Percentiles rank a stretch among this genome's conserved stretches.
phyloP scores from a whole-genome alignment of 2,113 vertebrate genomes.

The Cephalopterus ornatus region DNA sequence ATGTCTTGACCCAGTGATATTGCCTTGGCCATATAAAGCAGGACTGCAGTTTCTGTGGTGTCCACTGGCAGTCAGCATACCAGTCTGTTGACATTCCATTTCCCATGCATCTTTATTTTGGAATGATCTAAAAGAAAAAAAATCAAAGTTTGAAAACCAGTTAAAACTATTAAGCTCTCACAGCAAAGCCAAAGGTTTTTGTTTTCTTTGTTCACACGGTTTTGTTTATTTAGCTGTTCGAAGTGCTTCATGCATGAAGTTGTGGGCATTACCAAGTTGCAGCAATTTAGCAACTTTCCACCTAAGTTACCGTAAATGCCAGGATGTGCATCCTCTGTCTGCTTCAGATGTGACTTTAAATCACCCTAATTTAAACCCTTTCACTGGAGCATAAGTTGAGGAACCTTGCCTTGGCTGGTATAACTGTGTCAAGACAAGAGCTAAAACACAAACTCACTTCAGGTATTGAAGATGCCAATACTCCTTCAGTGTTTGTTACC shows the following conservation, averaged over 20 bases:
- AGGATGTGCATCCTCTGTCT: not conserved
- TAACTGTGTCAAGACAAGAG: not conserved
- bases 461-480: not conserved
- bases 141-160: not conserved
- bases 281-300: not conserved
- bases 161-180: not conserved
- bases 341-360: not conserved
- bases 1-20: not conserved
- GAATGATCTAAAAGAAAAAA: conserved; percentile 6
- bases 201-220: not conserved
- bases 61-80: not conserved
- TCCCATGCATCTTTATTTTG: not conserved
- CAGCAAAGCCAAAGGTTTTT: not conserved
- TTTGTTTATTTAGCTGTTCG: not conserved
- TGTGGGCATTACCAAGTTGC: not conserved
- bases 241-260: not conserved
- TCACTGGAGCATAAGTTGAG: not conserved
- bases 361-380: not conserved
- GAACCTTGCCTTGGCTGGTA: not conserved
- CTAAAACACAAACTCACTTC: not conserved
- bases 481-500: not conserved
- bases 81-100: not conserved
- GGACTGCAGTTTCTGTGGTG: not conserved
- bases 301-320: not conserved
- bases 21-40: not conserved